Base-by-base conservation (phyloP, 1,140 invertebrate genomes). In the Nixonia krombeini region DNA sequence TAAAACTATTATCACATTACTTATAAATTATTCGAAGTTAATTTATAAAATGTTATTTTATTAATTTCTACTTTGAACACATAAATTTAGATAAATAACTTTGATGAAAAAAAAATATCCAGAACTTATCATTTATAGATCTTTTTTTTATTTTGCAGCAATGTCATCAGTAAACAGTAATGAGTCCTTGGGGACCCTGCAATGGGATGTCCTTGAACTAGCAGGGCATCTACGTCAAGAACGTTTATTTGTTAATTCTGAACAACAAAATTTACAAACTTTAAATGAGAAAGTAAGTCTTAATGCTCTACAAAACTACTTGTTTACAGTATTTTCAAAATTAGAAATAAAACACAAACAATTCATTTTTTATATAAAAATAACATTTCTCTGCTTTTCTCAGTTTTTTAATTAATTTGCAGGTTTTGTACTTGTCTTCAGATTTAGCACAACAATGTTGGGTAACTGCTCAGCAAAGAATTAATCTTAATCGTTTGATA, bases 391-490 rank as follows among this genome's bases (percentile, higher is more conserved):
- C 21, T 21, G 6, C 2, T 21, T 3, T 21, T 21, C 21, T 21
- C 21, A n/a, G n/a, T n/a, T n/a, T n/a, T 31, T 8, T 42, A 21
- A 59, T 59, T 26, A 15, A 25, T 49, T 64, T 78, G 4, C 29
- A 90, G 89, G 89, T 92, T 10, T 76, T 88, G 23, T 86, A 85
- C 38, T 78, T 88, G 18, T 90, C 89, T 0, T 89, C 90, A 45
- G 84, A 87, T 26, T 80, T 93, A n/a, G 88, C 89, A 16, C 91
- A 96, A 79, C 87, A 92, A 64, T 91, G 95, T 18, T 98, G 95
- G 94, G 90, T 97, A 47, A 93, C 92, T 33, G 90, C 93, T 1
- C 93, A 96, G 79, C 94, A 98, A 80, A 89, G 94, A 62, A 87
- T 93, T 25, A 95, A 94, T 79, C 86, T 97, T 2, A 92, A 95